Percentiles rank a stretch among this genome's conserved stretches.
phyloP scores from a whole-genome alignment of 2,797 vertebrate genomes.

The Thunnus albacares region DNA sequence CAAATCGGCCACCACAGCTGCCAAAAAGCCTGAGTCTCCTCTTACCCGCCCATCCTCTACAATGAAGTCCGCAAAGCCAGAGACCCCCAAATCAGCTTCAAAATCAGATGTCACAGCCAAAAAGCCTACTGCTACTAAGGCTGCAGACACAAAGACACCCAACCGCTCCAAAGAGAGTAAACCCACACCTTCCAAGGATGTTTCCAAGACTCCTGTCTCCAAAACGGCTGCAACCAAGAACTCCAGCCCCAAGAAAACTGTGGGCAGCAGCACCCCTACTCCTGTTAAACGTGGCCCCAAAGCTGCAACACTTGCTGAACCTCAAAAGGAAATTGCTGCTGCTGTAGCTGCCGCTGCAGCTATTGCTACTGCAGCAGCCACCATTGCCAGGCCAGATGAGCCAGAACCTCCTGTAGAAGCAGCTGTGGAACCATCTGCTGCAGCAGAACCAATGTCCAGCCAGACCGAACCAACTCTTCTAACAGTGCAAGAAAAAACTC shows the following conservation, averaged over 20 bases:
- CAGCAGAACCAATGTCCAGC: constrained; percentile 6
- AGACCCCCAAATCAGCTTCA: constrained; percentile 79
- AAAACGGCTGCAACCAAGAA: constrained; percentile 77
- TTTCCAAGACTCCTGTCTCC: constrained; percentile 68
- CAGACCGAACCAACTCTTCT: constrained; percentile 8
- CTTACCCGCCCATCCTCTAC: constrained; percentile 73
- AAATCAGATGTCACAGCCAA: constrained; percentile 78
- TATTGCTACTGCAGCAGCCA: constrained; percentile 53
- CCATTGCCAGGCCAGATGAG: constrained; percentile 40
- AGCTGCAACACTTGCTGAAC: constrained; percentile 45
- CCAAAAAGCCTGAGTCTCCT: constrained; percentile 82
- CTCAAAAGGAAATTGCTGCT: constrained; percentile 59
- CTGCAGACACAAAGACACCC: constrained; percentile 79
- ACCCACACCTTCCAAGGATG: constrained; percentile 74
- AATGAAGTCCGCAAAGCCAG: constrained; percentile 80
- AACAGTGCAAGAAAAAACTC: constrained; percentile 29
- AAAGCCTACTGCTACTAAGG: constrained; percentile 76
- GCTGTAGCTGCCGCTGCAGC: constrained; percentile 60
- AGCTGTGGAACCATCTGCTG: constrained; percentile 25
- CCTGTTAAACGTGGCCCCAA: constrained; percentile 86
- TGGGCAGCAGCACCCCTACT: constrained; percentile 86
- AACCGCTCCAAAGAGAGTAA: constrained; percentile 80
- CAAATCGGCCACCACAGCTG: constrained; percentile 77
- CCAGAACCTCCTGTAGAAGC: constrained; percentile 38
- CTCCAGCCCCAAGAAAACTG: constrained; percentile 83